A percentile compares a stretch with the other conserved stretches of the same genome.
These are phyloP conservation scores for Anaspis maculata DNA, from an alignment of 2,888 invertebrate genomes.

Conservation along the genomic window DNA sequence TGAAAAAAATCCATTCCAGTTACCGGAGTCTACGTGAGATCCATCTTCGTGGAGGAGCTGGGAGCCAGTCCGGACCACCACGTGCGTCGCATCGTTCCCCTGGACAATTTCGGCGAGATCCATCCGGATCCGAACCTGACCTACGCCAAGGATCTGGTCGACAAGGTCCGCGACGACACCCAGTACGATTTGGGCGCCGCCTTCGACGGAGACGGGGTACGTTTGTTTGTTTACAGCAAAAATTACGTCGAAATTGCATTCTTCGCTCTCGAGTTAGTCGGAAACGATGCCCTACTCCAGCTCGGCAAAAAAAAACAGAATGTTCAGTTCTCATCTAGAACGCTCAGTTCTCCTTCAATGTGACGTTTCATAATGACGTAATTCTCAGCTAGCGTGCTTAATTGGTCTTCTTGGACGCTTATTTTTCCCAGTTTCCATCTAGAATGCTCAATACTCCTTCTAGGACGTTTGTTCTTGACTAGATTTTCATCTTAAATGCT, in stretches of 20 bases:
- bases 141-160: conserved; percentile 70
- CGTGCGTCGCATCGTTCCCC: conserved; percentile 67
- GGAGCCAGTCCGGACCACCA: conserved; percentile 60
- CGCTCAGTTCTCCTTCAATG: no score
- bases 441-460: no score
- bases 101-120: conserved; percentile 92
- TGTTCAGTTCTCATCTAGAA: no score
- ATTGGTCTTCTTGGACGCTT: no score
- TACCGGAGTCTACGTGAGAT: conserved; percentile 89
- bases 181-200: conserved; percentile 83
- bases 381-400: no score
- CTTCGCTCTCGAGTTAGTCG: conserved; percentile 2
- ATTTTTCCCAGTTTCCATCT: no score
- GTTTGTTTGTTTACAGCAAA: conserved; percentile 10
- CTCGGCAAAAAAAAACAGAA: background rate
- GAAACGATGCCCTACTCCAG: no score
- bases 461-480: no score
- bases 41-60: conserved; percentile 80
- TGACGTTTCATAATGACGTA: no score
- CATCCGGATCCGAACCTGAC: conserved; percentile 97
- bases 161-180: conserved; percentile 47
- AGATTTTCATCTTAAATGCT: no score
- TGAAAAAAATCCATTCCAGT: conserved; percentile 48
- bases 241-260: conserved; percentile 4
- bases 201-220: conserved; percentile 92